phyloP scores from a whole-genome alignment of 2,888 invertebrate species.

The Resseliella maxima region DNA sequence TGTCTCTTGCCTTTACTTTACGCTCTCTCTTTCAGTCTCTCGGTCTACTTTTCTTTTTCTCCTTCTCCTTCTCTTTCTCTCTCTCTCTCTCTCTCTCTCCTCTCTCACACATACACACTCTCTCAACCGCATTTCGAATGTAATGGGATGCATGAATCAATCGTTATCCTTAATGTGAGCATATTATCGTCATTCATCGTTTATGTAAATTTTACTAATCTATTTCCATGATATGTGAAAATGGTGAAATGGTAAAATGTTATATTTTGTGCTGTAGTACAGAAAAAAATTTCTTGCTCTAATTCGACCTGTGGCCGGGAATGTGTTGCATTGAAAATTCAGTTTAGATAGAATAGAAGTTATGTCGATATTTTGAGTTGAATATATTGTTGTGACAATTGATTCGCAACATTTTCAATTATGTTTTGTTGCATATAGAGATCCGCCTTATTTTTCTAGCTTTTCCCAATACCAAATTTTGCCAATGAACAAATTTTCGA shows the following conservation, averaged over 20 bases:
- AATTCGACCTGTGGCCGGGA: constrained; percentile 6
- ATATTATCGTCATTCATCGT: constrained; percentile 46
- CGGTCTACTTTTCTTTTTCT: no score
- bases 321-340: background rate
- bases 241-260: background rate
- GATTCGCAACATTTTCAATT: constrained; percentile 39
- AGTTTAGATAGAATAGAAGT: background rate
- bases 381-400: constrained; percentile 34
- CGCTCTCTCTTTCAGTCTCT: no score
- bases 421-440: background rate
- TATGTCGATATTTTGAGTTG: background rate
- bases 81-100: no score
- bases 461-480: background rate
- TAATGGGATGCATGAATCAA: background rate
- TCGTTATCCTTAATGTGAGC: constrained; percentile 29
- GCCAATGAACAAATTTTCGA: constrained; percentile 37
- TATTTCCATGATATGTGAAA: constrained; percentile 14
- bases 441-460: constrained; percentile 28
- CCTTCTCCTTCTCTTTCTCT: no score
- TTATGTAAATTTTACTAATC: constrained; percentile 26
- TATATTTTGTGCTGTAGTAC: background rate
- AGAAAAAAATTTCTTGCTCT: background rate
- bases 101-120: no score
- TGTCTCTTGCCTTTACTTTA: no score
- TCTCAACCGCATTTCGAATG: background rate